Conservation (phyloP, 2,113 vertebrate species). For the Pogonocichla stellata region DNA sequence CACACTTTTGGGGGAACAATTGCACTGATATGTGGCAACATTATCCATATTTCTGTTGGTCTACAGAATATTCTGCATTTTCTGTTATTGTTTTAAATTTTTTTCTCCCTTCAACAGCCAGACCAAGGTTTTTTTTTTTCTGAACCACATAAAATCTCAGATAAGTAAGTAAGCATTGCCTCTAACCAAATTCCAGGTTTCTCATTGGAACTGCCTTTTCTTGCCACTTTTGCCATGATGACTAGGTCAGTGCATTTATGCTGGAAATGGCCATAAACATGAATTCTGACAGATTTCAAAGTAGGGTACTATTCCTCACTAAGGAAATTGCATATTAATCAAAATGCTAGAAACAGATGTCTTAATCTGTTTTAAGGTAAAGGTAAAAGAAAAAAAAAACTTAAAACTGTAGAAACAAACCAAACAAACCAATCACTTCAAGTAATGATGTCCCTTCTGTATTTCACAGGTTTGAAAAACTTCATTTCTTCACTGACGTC, state of each 20-base stretch:
- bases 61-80: not conserved
- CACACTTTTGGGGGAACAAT: not conserved
- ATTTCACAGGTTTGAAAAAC: slow-evolving; percentile 64
- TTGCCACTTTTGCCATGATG: not conserved
- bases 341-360: not conserved
- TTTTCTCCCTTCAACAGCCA: not conserved
- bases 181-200: not conserved
- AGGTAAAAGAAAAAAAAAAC: not conserved
- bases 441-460: not conserved
- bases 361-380: not conserved
- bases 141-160: not conserved
- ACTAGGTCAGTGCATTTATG: not conserved
- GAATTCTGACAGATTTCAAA: not conserved
- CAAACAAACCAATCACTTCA: not conserved
- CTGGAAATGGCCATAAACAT: not conserved
- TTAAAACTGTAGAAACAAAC: not conserved
- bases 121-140: not conserved
- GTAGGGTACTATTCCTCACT: not conserved
- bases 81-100: not conserved
- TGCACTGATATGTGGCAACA: not conserved
- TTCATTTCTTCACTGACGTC: slow-evolving; percentile 60
- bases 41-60: not conserved
- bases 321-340: not conserved
- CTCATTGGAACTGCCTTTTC: not conserved
- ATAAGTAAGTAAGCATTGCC: not conserved